phyloP scores from a whole-genome alignment of 2,113 vertebrate genomes.

The Chascanopsetta lugubris region DNA sequence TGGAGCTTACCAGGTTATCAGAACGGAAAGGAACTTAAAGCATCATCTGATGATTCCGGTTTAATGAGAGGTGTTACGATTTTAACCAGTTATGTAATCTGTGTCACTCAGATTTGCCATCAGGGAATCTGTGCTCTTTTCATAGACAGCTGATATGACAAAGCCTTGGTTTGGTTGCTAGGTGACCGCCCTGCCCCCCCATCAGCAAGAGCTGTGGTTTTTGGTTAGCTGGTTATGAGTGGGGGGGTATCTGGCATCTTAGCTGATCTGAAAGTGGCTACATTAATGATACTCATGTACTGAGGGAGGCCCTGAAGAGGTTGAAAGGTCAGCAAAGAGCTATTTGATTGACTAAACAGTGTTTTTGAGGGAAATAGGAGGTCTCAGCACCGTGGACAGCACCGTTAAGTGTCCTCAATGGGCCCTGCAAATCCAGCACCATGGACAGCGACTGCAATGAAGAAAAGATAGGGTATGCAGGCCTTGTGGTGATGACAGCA shows the following conservation, averaged over 20 bases:
- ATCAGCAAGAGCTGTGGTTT: slow-evolving; percentile 18
- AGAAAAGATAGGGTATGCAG: too few relatives aligned
- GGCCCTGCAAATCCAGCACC: slow-evolving; percentile 39
- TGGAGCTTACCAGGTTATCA: background rate
- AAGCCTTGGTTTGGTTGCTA: slow-evolving; percentile 8
- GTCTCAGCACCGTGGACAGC: slow-evolving; percentile 41
- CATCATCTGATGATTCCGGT: background rate
- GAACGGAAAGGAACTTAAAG: background rate
- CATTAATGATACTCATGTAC: background rate
- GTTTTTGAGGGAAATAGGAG: accelerated
- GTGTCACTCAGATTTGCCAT: background rate
- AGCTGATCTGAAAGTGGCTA: background rate
- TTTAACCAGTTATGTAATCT: background rate
- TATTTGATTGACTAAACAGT: background rate
- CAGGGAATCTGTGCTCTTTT: background rate
- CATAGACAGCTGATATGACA: slow-evolving; percentile 8
- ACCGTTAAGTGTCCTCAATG: background rate
- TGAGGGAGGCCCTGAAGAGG: background rate
- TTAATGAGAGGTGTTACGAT: background rate
- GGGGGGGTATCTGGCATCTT: background rate
- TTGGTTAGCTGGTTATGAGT: background rate
- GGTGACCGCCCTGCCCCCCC: slow-evolving; percentile 5
- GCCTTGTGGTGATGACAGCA: background rate
- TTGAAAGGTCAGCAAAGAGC: background rate
- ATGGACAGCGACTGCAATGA: slow-evolving; percentile 15